Evolutionary conservation across 2,797 vertebrate genomes (phyloP), one percentile per base, ranked within the genome.

Genomic region (Chloroceryle inda): DNA sequence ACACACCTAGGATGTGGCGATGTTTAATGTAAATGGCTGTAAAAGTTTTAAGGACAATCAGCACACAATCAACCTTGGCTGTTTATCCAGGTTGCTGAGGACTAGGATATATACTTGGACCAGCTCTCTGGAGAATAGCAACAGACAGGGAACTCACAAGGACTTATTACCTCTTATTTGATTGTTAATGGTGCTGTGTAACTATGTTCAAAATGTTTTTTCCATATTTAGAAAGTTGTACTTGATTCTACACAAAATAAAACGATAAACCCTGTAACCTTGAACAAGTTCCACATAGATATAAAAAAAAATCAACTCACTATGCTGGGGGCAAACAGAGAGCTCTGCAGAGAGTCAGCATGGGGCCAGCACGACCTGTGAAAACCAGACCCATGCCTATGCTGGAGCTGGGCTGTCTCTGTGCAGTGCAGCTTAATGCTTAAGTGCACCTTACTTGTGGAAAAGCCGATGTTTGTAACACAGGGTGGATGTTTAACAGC

Each of bases 361-460:
- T 47, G 55, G 20, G 37, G 6, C n/a, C 22, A 63, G 13, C 15
- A 23, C 2, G 53, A 26, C 26, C 33, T 31, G 16, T 42, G 23
- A 29, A 42, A 81, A 27, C 15, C 4, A 2, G 42, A 33, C 8
- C 31, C 3, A 1, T n/a, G 16, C 6, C 45, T 3, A 0, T 19
- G 19, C 11, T 24, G 31, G 31, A 56, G 31, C 10, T 4, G 1
- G 6, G 8, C 31, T 49, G 5, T 9, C 42, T 66, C 27, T n/a
- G 8, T 16, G 17, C 61, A 33, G 27, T 82, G 40, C 42, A 77
- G 13, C 14, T 59, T 35, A 38, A 52, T 11, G 26, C 1, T 45
- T 11, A 45, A 20, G 21, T 45, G n/a, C 15, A 31, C 7, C 4
- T 58, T 26, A 19, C 31, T 69, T 26, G 5, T 10, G 35, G 29